Conservation (phyloP, 2,113 vertebrate species). For the Coptodon bakossiorum region DNA sequence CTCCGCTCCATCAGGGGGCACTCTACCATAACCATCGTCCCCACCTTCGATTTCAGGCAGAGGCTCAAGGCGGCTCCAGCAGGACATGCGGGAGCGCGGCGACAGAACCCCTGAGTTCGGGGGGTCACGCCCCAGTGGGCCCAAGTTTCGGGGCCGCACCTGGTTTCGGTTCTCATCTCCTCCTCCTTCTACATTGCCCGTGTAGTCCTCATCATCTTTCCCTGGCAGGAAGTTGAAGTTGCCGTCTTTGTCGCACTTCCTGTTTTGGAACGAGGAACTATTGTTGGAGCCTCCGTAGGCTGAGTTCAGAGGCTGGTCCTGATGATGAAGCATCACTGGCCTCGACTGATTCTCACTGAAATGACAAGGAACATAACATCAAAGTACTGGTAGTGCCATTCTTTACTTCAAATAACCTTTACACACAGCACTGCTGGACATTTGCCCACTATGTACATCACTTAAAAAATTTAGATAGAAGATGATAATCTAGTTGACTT, state of each 20-base stretch:
- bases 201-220: slow-evolving; percentile 29
- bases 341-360: slow-evolving; percentile 64
- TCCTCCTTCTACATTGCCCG: slow-evolving; percentile 56
- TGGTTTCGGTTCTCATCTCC: slow-evolving; percentile 82
- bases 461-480: neutral
- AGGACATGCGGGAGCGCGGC: slow-evolving; percentile 60
- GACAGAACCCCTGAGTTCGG: slow-evolving; percentile 29
- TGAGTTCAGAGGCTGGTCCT: slow-evolving; percentile 60
- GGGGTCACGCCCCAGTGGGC: slow-evolving; percentile 43
- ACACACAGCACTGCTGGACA: neutral
- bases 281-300: slow-evolving; percentile 17
- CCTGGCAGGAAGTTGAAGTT: slow-evolving; percentile 88
- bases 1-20: slow-evolving; percentile 87
- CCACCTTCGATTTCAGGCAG: slow-evolving; percentile 70
- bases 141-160: slow-evolving; percentile 47
- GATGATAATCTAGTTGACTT: neutral
- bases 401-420: neutral
- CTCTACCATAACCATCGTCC: slow-evolving; percentile 70
- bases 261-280: slow-evolving; percentile 36
- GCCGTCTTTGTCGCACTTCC: slow-evolving; percentile 75
- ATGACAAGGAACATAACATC: neutral
- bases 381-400: neutral
- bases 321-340: slow-evolving; percentile 74
- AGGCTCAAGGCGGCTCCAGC: slow-evolving; percentile 71
- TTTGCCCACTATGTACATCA: neutral